Evolutionary conservation across 2,888 invertebrate genomes (phyloP), one percentile per base, ranked within the genome.

Genomic region (Drosophila hamatofila): DNA sequence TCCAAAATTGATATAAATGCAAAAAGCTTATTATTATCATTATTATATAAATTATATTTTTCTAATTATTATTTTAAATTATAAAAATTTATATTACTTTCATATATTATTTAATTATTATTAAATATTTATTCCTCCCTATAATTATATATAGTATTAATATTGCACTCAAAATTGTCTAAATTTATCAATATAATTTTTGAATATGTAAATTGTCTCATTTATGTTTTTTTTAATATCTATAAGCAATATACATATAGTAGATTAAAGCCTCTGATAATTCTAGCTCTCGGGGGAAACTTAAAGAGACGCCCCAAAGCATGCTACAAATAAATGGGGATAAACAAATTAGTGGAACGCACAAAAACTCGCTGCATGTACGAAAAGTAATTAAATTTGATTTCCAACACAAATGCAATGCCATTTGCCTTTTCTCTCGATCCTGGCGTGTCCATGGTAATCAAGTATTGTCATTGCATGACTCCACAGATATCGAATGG

Each of bases 401-500:
- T 83, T 86, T 80, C 58, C 33, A 63, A 25, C 57, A 58, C 70
- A 72, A 67, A 72, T 71, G 62, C 63, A 70, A 65, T 69, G 69
- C 52, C 59, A 66, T 59, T 73, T 61, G 39, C 44, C 54, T 18
- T n/a, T n/a, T 16, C 46, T 41, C 42, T 30, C 35, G 56, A 33
- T 54, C 46, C 51, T 87, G 56, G 55, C 89, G 88, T 84, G 89
- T 77, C 88, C 69, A 71, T 75, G 72, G 81, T 78, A 91, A 91
- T 88, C 82, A 83, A 83, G 85, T 78, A 81, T 80, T 91, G 91
- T 92, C 91, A 92, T 91, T 80, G 88, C 88, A 91, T 91, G 91
- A 91, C 82, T 85, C 71, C 60, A 68, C 78, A 78, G 62, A 69
- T 64, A 76, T 57, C 35, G 54, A 39, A 18, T 9, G 12, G 16